These are phyloP conservation scores for Halcyon chelicuti DNA, from an alignment of 2,797 vertebrate genomes.

Conservation along the genomic window DNA sequence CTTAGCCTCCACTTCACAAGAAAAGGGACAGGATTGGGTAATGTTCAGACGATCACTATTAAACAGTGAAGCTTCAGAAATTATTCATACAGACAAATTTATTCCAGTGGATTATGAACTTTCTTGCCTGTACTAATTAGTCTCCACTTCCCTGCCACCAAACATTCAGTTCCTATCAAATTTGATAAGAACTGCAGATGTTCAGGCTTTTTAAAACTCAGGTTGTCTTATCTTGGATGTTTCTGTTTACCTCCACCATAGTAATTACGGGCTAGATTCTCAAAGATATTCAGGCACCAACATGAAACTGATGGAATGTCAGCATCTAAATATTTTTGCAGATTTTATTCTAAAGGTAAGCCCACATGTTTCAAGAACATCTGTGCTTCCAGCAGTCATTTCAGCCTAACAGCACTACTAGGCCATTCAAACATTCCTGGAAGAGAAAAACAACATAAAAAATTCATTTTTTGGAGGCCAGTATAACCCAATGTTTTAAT, in stretches of 20 bases:
- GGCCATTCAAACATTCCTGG: background rate
- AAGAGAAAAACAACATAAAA: background rate
- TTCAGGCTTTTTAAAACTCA: background rate
- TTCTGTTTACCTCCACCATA: slow-evolving; percentile 22
- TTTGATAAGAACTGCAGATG: background rate
- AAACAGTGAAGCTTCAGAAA: background rate
- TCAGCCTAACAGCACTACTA: background rate
- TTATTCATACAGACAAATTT: background rate
- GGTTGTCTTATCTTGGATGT: background rate
- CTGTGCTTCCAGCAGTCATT: background rate
- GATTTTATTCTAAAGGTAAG: slow-evolving; percentile 7
- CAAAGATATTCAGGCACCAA: slow-evolving; percentile 29
- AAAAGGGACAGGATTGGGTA: background rate
- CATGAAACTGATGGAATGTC: background rate
- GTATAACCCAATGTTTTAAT: background rate
- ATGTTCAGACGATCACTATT: background rate
- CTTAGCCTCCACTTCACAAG: background rate
- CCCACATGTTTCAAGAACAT: background rate
- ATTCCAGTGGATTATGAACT: background rate
- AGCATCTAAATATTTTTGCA: slow-evolving; percentile 16
- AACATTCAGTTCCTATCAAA: background rate
- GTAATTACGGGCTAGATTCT: slow-evolving; percentile 20
- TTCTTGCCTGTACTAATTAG: background rate
- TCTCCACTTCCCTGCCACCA: background rate
- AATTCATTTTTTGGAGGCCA: background rate